Evolutionary conservation across 2,113 vertebrate species (phyloP), one percentile per base, ranked within the genome.

Genomic region (Tiliqua scincoides): DNA sequence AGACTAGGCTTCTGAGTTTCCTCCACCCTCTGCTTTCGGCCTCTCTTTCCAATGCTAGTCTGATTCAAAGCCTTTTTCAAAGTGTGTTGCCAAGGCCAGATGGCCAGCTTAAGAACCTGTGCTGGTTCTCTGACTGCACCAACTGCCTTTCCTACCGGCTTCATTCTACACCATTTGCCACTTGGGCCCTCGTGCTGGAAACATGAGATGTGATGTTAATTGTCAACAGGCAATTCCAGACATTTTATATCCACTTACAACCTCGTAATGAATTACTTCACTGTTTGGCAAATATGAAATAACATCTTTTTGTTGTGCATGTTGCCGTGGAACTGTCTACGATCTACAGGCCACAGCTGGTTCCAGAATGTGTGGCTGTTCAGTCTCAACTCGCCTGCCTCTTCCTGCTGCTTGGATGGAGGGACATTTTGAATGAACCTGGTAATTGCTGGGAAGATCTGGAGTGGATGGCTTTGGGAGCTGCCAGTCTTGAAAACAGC

Each of bases 251-350:
- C 93, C 94, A 95, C 94, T 96, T 96, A 95, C 89, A 87, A 78
- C 89, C 52, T 91, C 85, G 92, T 96, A 95, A 96, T 96, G 92
- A 96, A 96, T 97, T 94, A 93, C 95, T 93, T 89, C 92, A 91
- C 90, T 91, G 93, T 95, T 95, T 96, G 95, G 90, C 94, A 96
- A 96, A 95, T 92, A 90, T 91, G 84, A 92, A 94, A 85, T 88
- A 70, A 90, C 91, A 86, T 92, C 65, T 79, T 91, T 91, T 88
- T 92, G 88, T 91, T 93, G 92, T 3, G 75, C 43, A 35, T 21
- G 27, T 71, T 78, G 52, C 94, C 89, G 88, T 92, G 94, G 93
- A 94, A 96, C 94, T 91, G 71, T 75, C 82, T 63, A 80, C 86
- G 93, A 85, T 91, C 88, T 81, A 86, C 93, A 95, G 93, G 90